phyloP scores from a whole-genome alignment of 2,888 invertebrate genomes.

The Barypeithes pellucidus region DNA sequence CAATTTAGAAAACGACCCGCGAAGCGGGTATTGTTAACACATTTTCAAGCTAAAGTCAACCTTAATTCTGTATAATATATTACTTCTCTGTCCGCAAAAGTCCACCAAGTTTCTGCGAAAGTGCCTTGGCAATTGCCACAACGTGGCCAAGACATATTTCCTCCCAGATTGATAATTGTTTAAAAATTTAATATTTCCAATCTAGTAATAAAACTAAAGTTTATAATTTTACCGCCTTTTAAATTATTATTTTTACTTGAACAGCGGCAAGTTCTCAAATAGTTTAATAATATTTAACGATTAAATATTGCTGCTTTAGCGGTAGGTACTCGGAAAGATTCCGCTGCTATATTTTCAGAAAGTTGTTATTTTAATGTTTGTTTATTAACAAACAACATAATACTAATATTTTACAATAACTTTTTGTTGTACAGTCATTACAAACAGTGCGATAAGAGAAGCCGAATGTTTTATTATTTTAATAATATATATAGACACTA shows the following conservation, averaged over 20 bases:
- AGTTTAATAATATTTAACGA: constrained; percentile 31
- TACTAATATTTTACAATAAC: constrained; percentile 26
- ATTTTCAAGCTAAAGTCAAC: no score
- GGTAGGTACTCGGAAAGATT: background rate
- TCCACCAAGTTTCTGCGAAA: no score
- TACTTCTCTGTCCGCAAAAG: no score
- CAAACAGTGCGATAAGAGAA: background rate
- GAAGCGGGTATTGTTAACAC: no score
- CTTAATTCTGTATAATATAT: no score
- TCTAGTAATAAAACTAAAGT: constrained; percentile 23
- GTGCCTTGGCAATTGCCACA: no score
- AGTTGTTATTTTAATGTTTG: constrained; percentile 44
- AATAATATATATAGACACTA: background rate
- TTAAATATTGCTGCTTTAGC: constrained; percentile 22
- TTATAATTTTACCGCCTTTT: constrained; percentile 32
- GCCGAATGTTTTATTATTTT: background rate
- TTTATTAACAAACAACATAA: constrained; percentile 39
- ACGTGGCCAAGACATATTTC: no score
- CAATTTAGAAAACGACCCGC: no score
- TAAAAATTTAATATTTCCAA: background rate
- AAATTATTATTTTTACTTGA: constrained; percentile 39
- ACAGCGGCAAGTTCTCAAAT: constrained; percentile 34
- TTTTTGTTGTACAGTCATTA: constrained; percentile 17
- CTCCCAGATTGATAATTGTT: no score
- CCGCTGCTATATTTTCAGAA: constrained; percentile 18